Evolutionary conservation across 2,113 vertebrate species (phyloP).

Genomic region (Pomatostomus ruficeps): DNA sequence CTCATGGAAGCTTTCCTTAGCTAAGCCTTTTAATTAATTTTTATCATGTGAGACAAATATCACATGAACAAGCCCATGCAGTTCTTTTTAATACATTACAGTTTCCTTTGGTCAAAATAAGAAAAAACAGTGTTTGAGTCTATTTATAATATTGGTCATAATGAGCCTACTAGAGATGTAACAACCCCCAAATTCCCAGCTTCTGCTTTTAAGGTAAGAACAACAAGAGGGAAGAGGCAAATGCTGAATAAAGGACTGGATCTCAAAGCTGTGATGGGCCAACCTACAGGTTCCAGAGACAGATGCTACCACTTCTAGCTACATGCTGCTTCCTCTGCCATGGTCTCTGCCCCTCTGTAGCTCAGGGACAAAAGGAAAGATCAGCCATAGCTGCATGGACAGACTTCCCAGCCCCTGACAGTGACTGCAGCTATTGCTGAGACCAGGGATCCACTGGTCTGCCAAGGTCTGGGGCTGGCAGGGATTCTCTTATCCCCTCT

Average conservation of each 20-base stretch:
- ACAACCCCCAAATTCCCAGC: not conserved
- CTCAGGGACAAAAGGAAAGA: not conserved
- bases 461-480: not conserved
- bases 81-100: not conserved
- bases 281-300: not conserved
- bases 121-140: not conserved
- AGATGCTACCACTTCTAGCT: not conserved
- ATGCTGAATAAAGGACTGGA: not conserved
- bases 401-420: not conserved
- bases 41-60: not conserved
- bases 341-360: not conserved
- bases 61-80: not conserved
- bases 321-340: not conserved
- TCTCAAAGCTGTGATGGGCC: not conserved
- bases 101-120: not conserved
- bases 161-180: not conserved
- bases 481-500: not conserved
- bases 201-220: not conserved
- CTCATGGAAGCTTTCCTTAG: not conserved
- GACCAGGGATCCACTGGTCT: not conserved
- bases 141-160: not conserved
- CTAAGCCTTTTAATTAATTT: not conserved
- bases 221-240: not conserved
- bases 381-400: fast-evolving
- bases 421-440: not conserved